Evolutionary conservation across 2,888 invertebrate genomes (phyloP).

Genomic region (Augochlorella aurata): DNA sequence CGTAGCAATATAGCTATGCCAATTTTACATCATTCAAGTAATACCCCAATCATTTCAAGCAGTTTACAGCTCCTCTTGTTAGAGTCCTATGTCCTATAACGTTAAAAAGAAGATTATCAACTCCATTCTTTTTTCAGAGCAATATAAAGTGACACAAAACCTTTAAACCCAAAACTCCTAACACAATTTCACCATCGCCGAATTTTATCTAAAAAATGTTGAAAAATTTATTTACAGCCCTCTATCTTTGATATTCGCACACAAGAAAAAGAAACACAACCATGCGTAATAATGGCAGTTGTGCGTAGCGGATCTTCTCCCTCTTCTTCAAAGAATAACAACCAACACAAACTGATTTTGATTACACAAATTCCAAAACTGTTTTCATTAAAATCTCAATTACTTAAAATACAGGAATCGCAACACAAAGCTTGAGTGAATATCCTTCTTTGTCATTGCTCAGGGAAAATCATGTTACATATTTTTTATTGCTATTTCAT

Average conservation of each 20-base stretch:
- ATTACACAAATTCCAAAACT: not conserved
- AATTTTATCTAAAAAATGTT: not conserved
- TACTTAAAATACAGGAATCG: no score
- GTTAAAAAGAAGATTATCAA: conserved; percentile 6
- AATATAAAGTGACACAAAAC: not conserved
- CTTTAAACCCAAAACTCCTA: not conserved
- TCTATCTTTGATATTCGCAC: not conserved
- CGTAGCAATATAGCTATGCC: not conserved
- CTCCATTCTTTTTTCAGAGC: not conserved
- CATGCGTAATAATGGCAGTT: not conserved
- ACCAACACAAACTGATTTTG: no score
- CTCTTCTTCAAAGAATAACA: not conserved
- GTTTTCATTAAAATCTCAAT: no score
- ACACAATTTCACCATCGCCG: not conserved
- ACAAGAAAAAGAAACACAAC: not conserved
- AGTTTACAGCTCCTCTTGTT: conserved; percentile 8
- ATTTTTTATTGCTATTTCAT: no score
- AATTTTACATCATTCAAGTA: not conserved
- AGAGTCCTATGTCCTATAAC: not conserved
- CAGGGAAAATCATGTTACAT: no score
- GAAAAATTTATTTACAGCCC: not conserved
- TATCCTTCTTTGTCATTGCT: no score
- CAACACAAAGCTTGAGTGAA: no score
- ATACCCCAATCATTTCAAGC: conserved; percentile 8
- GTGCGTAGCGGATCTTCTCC: not conserved